These are phyloP conservation scores for Chaetodon auriga DNA, from an alignment of 2,113 vertebrate species.

Conservation along the genomic window DNA sequence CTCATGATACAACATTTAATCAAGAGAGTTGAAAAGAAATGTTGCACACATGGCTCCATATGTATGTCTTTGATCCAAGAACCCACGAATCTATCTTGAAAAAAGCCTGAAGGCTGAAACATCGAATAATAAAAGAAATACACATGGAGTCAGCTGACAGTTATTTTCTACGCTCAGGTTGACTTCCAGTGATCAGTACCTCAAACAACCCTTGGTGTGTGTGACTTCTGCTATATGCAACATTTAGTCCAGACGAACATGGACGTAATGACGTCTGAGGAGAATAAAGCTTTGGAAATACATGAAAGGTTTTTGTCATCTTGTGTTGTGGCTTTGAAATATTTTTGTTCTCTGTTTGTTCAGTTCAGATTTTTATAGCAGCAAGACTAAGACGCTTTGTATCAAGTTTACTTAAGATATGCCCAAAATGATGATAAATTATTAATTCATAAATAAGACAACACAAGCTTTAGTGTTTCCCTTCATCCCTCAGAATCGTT, in stretches of 20 bases:
- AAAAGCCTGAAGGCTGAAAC: no score
- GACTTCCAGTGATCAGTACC: no score
- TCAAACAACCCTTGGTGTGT: no score
- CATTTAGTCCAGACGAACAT: background rate
- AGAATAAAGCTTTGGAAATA: conserved; percentile 17
- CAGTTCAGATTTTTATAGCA: background rate
- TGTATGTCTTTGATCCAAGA: no score
- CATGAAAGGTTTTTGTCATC: conserved; percentile 1
- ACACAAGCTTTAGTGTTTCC: background rate
- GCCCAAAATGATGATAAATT: background rate
- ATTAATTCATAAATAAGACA: background rate
- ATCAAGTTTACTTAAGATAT: background rate
- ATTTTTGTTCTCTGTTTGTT: background rate
- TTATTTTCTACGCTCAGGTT: no score
- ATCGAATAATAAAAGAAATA: no score
- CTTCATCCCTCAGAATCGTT: conserved; percentile 82
- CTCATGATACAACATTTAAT: background rate
- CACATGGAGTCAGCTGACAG: no score
- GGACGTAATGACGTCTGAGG: background rate
- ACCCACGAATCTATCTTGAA: no score
- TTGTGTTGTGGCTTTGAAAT: conserved; percentile 9
- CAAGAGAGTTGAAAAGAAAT: no score
- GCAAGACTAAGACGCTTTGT: background rate
- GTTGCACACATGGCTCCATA: no score
- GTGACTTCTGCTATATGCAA: no score